These are phyloP conservation scores for Sesamia nonagrioides DNA, from an alignment of 1,140 invertebrate genomes.

Conservation along the genomic window DNA sequence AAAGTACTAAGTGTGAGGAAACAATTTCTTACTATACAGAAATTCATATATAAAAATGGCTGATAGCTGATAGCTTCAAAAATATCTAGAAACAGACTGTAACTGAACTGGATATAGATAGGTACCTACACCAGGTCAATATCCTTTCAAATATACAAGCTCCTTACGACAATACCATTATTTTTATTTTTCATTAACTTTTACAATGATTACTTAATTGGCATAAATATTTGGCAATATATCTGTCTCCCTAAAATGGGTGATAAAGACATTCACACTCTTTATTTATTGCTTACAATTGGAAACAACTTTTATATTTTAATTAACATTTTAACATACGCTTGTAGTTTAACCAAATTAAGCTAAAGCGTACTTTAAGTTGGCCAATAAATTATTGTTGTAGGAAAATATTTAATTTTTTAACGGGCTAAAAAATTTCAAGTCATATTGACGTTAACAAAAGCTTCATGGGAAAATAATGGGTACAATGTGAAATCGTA, in stretches of 20 bases:
- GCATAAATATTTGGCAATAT: slow-evolving; percentile 35
- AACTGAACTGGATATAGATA: not conserved
- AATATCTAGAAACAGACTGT: not conserved
- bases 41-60: no score
- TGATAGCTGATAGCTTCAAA: no score
- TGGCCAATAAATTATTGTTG: slow-evolving; percentile 16
- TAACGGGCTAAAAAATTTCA: not conserved
- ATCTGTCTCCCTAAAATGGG: slow-evolving; percentile 32
- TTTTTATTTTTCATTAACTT: slow-evolving; percentile 2
- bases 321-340: slow-evolving; percentile 42
- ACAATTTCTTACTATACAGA: not conserved
- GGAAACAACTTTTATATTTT: slow-evolving; percentile 47
- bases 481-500: no score
- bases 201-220: slow-evolving; percentile 33
- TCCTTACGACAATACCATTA: not conserved
- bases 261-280: slow-evolving; percentile 49
- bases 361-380: slow-evolving; percentile 30
- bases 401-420: not conserved
- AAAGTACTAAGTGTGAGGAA: not conserved
- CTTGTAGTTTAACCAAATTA: slow-evolving; percentile 44
- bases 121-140: not conserved
- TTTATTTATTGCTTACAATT: slow-evolving; percentile 46
- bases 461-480: no score
- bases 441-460: not conserved
- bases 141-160: not conserved